Evolutionary conservation across 2,888 invertebrate species (phyloP).

Genomic region (Electrophaes corylata): DNA sequence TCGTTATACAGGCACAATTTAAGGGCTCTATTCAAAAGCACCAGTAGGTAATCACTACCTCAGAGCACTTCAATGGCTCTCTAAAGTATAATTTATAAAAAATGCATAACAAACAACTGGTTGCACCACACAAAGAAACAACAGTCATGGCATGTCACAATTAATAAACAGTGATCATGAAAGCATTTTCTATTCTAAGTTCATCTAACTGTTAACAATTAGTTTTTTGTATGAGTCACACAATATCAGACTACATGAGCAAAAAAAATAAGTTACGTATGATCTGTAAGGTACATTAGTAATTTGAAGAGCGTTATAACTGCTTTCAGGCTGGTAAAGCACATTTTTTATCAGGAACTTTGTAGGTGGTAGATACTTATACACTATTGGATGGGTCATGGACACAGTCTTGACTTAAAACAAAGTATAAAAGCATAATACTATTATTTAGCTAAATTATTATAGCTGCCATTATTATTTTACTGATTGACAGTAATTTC

Average conservation of each 20-base stretch:
- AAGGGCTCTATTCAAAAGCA: no score
- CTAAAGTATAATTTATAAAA: neutral
- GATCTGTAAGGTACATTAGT: no score
- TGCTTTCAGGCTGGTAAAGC: neutral
- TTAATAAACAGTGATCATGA: no score
- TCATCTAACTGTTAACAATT: no score
- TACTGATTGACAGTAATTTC: neutral
- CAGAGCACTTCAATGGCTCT: neutral
- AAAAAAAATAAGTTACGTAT: neutral
- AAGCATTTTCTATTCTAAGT: no score
- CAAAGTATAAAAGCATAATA: slow-evolving; percentile 1
- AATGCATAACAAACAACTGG: neutral
- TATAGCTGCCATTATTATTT: neutral
- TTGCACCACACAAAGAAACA: no score
- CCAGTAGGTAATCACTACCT: neutral
- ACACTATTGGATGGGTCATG: slow-evolving; percentile 18
- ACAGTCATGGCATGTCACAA: no score
- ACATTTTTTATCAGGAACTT: neutral
- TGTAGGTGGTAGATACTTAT: neutral
- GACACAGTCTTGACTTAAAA: slow-evolving; percentile 1
- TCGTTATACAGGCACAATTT: no score
- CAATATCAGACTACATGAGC: neutral
- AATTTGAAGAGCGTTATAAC: neutral
- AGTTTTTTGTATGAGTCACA: no score
- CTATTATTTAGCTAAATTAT: neutral